These are phyloP conservation scores for Papilio xuthus DNA, from an alignment of 1,140 invertebrate genomes.

Conservation along the genomic window DNA sequence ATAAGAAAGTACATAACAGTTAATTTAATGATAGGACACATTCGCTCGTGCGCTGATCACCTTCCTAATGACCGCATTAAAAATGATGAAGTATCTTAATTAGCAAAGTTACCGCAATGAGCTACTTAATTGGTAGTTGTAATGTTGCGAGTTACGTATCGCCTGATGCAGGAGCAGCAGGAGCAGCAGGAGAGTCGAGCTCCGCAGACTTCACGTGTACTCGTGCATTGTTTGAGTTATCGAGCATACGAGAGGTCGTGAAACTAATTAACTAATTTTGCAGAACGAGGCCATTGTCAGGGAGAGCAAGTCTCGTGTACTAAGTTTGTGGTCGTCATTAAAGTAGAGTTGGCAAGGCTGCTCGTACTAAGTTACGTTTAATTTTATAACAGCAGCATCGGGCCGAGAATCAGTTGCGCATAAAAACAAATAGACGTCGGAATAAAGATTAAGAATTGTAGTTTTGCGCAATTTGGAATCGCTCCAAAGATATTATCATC, in stretches of 20 bases:
- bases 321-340: neutral
- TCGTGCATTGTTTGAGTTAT: no score
- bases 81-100: neutral
- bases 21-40: neutral
- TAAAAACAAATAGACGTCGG: constrained; percentile 8
- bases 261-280: no score
- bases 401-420: neutral
- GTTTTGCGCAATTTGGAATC: constrained; percentile 1
- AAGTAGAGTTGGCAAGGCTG: neutral
- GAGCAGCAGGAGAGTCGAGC: no score
- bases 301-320: no score
- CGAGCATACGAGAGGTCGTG: no score
- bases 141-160: neutral
- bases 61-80: neutral
- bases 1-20: neutral
- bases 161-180: neutral
- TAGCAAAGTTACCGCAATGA: neutral
- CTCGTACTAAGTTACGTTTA: neutral
- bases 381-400: neutral
- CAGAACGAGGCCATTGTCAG: no score
- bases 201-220: no score
- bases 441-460: constrained; percentile 15
- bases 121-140: neutral
- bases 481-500: neutral
- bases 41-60: neutral